phyloP scores from a whole-genome alignment of 2,888 invertebrate species.

The Drosophila buzzatii region DNA sequence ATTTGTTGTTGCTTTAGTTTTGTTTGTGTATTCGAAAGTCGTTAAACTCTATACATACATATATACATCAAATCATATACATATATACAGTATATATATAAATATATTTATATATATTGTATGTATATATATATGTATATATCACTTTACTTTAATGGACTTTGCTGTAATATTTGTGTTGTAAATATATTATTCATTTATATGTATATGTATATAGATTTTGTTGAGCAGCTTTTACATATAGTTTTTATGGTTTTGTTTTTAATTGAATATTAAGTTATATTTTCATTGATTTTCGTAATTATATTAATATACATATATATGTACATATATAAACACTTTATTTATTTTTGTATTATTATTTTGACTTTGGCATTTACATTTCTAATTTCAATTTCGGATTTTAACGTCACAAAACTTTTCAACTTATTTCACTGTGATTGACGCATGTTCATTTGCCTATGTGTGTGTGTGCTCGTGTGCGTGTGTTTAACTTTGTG shows the following conservation, averaged over 20 bases:
- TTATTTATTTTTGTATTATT: not conserved
- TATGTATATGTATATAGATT: not conserved
- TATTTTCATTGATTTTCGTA: not conserved
- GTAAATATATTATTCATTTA: not conserved
- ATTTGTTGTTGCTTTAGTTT: slow-evolving; percentile 25
- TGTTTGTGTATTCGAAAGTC: slow-evolving; percentile 50
- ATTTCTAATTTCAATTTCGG: slow-evolving; percentile 12
- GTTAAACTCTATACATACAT: slow-evolving; percentile 43
- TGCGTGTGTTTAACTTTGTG: slow-evolving; percentile 2
- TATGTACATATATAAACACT: not conserved
- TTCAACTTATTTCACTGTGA: slow-evolving; percentile 42
- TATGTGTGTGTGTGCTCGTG: slow-evolving; percentile 14
- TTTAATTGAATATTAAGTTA: not conserved
- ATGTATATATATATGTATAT: not conserved
- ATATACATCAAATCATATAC: not conserved
- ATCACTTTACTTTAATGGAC: slow-evolving; percentile 24
- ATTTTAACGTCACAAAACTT: slow-evolving; percentile 28
- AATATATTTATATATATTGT: not conserved
- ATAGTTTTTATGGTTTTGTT: not conserved
- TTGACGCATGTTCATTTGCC: slow-evolving; percentile 26
- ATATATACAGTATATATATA: not conserved
- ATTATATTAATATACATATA: not conserved
- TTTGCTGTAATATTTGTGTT: slow-evolving; percentile 17
- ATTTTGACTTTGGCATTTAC: slow-evolving; percentile 23
- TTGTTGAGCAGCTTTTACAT: slow-evolving; percentile 5